Percentiles rank a stretch among this genome's conserved stretches.
Conservation (phyloP, 2,888 invertebrate genomes). For the Eilema caniola region DNA sequence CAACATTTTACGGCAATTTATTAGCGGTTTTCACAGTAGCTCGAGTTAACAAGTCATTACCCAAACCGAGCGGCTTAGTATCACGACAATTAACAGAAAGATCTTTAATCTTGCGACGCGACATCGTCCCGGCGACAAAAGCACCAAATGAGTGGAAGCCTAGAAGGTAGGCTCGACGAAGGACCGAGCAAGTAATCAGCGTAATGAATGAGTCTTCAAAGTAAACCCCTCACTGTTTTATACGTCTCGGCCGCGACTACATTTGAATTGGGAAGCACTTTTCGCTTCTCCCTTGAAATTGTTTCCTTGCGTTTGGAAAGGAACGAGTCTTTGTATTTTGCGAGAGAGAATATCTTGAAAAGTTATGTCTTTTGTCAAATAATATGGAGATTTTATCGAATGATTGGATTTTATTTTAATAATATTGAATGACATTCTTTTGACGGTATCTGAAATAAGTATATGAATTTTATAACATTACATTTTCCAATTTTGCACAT, state of each 20-base stretch:
- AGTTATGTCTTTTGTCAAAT: not conserved
- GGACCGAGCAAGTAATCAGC: slow-evolving; percentile 50
- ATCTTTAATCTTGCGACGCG: slow-evolving; percentile 68
- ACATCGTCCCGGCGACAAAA: slow-evolving; percentile 63
- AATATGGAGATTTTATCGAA: not conserved
- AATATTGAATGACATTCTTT: not conserved
- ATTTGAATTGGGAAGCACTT: slow-evolving; percentile 44
- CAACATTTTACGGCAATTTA: slow-evolving; percentile 13
- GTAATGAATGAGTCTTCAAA: slow-evolving; percentile 54
- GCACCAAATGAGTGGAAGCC: slow-evolving; percentile 54
- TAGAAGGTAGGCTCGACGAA: slow-evolving; percentile 37
- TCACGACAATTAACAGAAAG: slow-evolving; percentile 74
- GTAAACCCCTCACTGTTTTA: slow-evolving; percentile 44
- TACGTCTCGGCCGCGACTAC: slow-evolving; percentile 31
- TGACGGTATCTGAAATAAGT: not conserved
- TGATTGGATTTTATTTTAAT: not conserved
- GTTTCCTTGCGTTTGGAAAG: slow-evolving; percentile 24
- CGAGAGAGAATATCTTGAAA: not conserved
- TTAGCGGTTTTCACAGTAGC: slow-evolving; percentile 62
- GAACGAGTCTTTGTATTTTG: slow-evolving; percentile 12
- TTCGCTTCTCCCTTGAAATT: slow-evolving; percentile 32
- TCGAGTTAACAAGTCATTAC: slow-evolving; percentile 78
- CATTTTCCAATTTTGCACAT: not conserved
- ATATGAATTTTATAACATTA: not conserved
- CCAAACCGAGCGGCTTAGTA: slow-evolving; percentile 64